These are phyloP conservation scores for Merodon equestris DNA, from an alignment of 2,888 invertebrate species.

Conservation along the genomic window DNA sequence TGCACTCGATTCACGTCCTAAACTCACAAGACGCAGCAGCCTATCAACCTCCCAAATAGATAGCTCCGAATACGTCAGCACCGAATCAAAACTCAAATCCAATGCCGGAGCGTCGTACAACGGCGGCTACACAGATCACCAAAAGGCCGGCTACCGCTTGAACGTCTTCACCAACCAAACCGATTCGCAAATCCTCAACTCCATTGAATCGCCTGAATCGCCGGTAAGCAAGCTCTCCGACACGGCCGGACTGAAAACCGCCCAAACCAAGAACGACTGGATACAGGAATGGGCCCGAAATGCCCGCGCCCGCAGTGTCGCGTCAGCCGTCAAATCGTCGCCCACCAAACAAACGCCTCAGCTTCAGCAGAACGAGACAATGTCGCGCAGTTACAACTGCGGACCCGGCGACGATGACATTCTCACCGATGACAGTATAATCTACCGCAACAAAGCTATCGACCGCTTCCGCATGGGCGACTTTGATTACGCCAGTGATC, in stretches of 20 bases:
- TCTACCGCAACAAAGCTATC: slow-evolving; percentile 73
- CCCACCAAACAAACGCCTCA: slow-evolving; percentile 54
- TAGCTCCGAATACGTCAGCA: slow-evolving; percentile 81
- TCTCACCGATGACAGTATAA: slow-evolving; percentile 74
- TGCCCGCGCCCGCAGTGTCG: slow-evolving; percentile 79
- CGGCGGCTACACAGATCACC: slow-evolving; percentile 76
- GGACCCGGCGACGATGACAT: slow-evolving; percentile 71
- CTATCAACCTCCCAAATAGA: slow-evolving; percentile 86
- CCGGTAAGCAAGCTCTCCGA: slow-evolving; percentile 72
- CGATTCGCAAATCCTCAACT: slow-evolving; percentile 69
- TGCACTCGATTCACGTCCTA: slow-evolving; percentile 77
- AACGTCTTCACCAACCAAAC: slow-evolving; percentile 77
- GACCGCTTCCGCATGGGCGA: slow-evolving; percentile 77
- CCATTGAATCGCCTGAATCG: slow-evolving; percentile 50
- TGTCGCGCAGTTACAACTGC: slow-evolving; percentile 78
- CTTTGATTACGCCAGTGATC: slow-evolving; percentile 78
- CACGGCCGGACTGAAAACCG: slow-evolving; percentile 75
- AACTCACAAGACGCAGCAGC: slow-evolving; percentile 81
- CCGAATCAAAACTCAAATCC: slow-evolving; percentile 75
- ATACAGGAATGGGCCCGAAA: slow-evolving; percentile 84
- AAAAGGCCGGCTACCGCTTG: slow-evolving; percentile 78
- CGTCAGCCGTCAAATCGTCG: slow-evolving; percentile 69
- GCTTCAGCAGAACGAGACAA: slow-evolving; percentile 70
- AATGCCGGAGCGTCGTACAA: slow-evolving; percentile 72
- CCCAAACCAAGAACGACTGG: slow-evolving; percentile 80